These are phyloP conservation scores for Odontocolon sp. DNA, from an alignment of 2,888 invertebrate species.

Conservation along the genomic window DNA sequence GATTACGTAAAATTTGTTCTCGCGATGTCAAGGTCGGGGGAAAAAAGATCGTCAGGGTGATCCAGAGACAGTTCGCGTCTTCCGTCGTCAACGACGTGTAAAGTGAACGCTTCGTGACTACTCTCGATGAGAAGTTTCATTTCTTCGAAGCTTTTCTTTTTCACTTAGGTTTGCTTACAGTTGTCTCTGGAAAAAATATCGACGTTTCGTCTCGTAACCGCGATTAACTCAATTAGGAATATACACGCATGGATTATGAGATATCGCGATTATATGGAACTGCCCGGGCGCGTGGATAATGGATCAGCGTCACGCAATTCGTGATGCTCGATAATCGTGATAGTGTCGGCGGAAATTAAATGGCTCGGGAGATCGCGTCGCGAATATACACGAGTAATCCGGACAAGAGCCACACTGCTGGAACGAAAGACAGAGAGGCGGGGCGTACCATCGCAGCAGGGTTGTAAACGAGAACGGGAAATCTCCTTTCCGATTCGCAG, in stretches of 20 bases:
- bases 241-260: too few species aligned
- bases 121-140: too few species aligned
- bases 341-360: slow-evolving; percentile 63
- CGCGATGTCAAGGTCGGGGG: slow-evolving; percentile 1
- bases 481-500: slow-evolving; percentile 43
- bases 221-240: too few species aligned
- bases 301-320: slow-evolving; percentile 58
- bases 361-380: slow-evolving; percentile 32
- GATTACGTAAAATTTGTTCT: slow-evolving; percentile 17
- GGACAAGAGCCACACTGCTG: neutral
- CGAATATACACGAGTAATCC: slow-evolving; percentile 24
- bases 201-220: too few species aligned
- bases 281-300: slow-evolving; percentile 32
- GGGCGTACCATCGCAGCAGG: slow-evolving; percentile 13
- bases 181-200: too few species aligned
- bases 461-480: slow-evolving; percentile 42
- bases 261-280: slow-evolving; percentile 5
- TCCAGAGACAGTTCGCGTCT: too few species aligned
- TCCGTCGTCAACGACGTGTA: too few species aligned
- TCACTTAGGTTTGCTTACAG: too few species aligned
- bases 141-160: too few species aligned
- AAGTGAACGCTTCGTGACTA: too few species aligned
- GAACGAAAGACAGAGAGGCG: slow-evolving; percentile 4
- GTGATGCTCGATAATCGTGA: slow-evolving; percentile 59
- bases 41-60: slow-evolving; percentile 19